A percentile compares a stretch with the other conserved stretches of the same genome.
phyloP scores from a whole-genome alignment of 2,797 vertebrate genomes.

The Australoheros facetus region DNA sequence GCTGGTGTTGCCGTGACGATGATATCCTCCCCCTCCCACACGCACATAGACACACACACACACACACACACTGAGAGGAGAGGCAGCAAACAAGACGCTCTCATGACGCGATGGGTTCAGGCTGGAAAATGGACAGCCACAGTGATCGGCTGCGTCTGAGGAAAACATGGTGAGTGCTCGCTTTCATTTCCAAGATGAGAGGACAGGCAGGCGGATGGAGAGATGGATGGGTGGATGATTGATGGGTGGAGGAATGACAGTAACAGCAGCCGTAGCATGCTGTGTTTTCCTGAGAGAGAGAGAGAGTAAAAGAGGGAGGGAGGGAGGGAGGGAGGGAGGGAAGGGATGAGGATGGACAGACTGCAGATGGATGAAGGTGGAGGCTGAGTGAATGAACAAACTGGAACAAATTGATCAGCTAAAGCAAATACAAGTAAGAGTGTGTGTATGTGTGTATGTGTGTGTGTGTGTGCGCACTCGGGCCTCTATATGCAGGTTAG shows the following conservation, averaged over 20 bases:
- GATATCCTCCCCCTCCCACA: conserved; percentile 53
- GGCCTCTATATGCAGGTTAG: conserved; percentile 58
- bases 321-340: neutral
- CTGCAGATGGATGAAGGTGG: conserved; percentile 27
- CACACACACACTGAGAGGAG: conserved; percentile 23
- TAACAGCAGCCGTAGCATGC: conserved; percentile 59
- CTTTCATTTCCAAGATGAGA: neutral
- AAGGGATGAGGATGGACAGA: conserved; percentile 34
- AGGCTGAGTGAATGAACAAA: conserved; percentile 72
- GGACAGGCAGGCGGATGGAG: neutral
- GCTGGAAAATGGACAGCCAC: conserved; percentile 59
- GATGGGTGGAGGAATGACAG: conserved; percentile 56
- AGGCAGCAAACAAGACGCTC: conserved; percentile 56
- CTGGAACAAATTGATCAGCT: conserved; percentile 35
- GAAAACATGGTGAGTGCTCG: conserved; percentile 52
- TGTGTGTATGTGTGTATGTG: conserved; percentile 18
- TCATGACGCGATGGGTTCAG: conserved; percentile 63
- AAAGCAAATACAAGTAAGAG: conserved; percentile 15
- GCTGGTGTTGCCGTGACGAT: conserved; percentile 76
- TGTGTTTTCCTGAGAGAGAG: conserved; percentile 19
- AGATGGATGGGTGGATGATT: conserved; percentile 15
- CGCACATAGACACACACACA: neutral
- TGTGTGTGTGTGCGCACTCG: conserved; percentile 27
- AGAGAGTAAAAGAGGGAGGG: neutral
- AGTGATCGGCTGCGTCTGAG: conserved; percentile 48